These are phyloP conservation scores for Otolemur garnettii DNA, from an alignment of 2,113 vertebrate genomes.

Conservation along the genomic window DNA sequence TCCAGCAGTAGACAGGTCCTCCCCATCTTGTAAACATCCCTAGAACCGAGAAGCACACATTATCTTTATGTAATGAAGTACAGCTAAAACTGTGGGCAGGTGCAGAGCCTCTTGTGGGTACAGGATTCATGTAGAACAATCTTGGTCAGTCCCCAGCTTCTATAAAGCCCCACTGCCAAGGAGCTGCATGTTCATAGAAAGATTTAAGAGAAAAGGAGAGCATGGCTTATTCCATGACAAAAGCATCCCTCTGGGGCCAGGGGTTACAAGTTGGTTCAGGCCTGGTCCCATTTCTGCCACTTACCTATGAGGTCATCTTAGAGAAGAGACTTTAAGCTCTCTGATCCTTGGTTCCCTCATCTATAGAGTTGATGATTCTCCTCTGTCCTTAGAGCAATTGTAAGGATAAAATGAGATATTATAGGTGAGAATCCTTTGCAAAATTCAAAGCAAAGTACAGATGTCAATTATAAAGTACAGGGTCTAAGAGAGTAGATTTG, in stretches of 20 bases:
- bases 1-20: background rate
- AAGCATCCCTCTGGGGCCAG: background rate
- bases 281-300: background rate
- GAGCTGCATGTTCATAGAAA: background rate
- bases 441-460: background rate
- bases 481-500: background rate
- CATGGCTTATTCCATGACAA: background rate
- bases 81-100: background rate
- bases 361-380: background rate
- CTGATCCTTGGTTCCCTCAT: background rate
- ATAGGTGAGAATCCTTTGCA: background rate
- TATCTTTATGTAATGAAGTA: background rate
- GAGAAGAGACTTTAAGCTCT: background rate
- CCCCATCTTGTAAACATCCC: background rate
- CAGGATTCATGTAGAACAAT: background rate
- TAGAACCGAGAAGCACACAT: background rate
- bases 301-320: too few relatives aligned
- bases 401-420: background rate
- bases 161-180: background rate
- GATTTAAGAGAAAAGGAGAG: too few relatives aligned
- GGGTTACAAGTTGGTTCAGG: background rate
- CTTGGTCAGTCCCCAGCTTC: background rate
- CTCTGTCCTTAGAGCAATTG: background rate
- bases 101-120: background rate
- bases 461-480: background rate